Percentiles rank a stretch among this genome's conserved stretches.
phyloP scores from a whole-genome alignment of 1,140 invertebrate genomes.

The Cheumatopsyche charites region DNA sequence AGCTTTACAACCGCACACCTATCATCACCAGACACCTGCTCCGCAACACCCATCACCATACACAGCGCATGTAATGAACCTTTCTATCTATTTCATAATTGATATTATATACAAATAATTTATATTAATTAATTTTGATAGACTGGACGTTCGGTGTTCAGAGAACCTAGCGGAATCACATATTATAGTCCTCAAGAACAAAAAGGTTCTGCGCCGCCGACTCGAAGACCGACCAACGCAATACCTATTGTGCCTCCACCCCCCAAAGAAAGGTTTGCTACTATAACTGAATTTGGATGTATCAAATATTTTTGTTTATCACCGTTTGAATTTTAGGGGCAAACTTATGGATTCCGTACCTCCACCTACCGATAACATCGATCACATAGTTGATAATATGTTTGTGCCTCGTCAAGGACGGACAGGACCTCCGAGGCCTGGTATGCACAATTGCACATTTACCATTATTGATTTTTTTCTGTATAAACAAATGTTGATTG shows the following conservation, averaged over 20 bases:
- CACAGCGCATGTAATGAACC: slow-evolving; percentile 8
- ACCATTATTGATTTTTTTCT: neutral
- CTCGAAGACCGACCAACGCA: slow-evolving; percentile 55
- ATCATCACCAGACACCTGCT: slow-evolving; percentile 26
- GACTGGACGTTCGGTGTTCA: slow-evolving; percentile 41
- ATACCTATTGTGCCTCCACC: slow-evolving; percentile 58
- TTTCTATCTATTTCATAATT: neutral
- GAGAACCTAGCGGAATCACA: slow-evolving; percentile 43
- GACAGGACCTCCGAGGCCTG: slow-evolving; percentile 37
- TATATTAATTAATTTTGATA: slow-evolving; percentile 20
- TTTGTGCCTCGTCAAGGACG: slow-evolving; percentile 55
- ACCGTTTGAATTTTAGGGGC: slow-evolving; percentile 30
- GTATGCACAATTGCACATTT: slow-evolving; percentile 28
- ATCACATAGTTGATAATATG: slow-evolving; percentile 68
- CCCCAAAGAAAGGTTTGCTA: slow-evolving; percentile 36
- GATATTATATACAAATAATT: too few species aligned
- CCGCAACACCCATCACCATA: slow-evolving; percentile 23
- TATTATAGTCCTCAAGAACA: slow-evolving; percentile 47
- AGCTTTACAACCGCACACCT: slow-evolving; percentile 49
- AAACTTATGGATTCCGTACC: slow-evolving; percentile 30
- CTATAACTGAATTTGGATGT: neutral
- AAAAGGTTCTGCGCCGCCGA: slow-evolving; percentile 39
- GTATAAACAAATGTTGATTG: neutral
- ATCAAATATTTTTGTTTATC: neutral
- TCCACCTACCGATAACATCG: slow-evolving; percentile 62